Evolutionary conservation across 2,113 vertebrate species (phyloP), one percentile per base, ranked within the genome.

Genomic region (Pollachius pollachius): DNA sequence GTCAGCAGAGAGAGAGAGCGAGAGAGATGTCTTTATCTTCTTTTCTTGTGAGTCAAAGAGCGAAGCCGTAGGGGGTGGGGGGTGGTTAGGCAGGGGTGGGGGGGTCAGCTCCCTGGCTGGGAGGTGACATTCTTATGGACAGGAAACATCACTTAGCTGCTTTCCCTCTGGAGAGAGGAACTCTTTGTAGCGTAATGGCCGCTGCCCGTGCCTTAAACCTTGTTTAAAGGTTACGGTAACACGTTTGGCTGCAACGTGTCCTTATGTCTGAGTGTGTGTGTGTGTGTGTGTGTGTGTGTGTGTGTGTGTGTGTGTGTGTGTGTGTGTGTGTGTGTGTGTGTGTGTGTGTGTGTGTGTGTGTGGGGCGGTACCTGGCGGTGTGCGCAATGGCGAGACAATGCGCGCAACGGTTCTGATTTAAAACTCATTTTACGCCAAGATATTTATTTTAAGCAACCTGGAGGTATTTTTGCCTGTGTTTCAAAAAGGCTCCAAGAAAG

Each of bases 111-210:
- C 73, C 59, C 74, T 70, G 52, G 73, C 9, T 58, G 63, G 62
- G 74, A 79, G 60, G 70, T 72, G 84, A 86, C 80, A 77, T 70
- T 69, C 41, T 34, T 15, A 52, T 18, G 73, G 79, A 87, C 86
- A 86, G 84, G 86, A 90, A 88, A 81, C 85, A 88, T 88, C 79
- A 81, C 73, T 87, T 86, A 48, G 82, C 57, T 84, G 78, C 86
- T 84, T 85, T 81, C 81, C 68, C 81, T 72, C 82, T 23, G 73
- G 83, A 82, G 78, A 27, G 86, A 75, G 89, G 86, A 74, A 78
- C 71, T 74, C 70, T 75, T 81, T 81, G 67, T 73, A 79, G 81
- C 80, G 73, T 75, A 78, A 79, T 84, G 77, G 75, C 75, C 70
- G 48, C 16, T 17, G 77, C 81, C 77, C 71, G 81, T 56, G 78